phyloP scores from a whole-genome alignment of 1,140 invertebrate genomes.

The Drosophila nigromelanica region DNA sequence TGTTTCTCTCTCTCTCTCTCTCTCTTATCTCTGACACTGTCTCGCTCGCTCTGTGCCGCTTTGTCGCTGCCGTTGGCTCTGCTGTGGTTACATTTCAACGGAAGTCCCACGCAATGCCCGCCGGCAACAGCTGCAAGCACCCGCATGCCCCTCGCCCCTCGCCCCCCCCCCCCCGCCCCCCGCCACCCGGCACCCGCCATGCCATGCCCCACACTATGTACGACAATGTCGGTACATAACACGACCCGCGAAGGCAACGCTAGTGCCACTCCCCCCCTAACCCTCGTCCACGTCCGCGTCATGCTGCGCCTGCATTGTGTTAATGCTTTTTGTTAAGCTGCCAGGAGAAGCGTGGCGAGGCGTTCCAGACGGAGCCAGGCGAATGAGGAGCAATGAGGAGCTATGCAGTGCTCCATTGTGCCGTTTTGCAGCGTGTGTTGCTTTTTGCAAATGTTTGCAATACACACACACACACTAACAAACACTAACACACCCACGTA shows the following conservation, averaged over 20 bases:
- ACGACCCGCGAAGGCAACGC: constrained; percentile 58
- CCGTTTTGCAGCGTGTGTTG: constrained; percentile 79
- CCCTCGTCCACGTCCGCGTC: constrained; percentile 48
- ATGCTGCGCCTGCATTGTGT: constrained; percentile 80
- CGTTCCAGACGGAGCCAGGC: constrained; percentile 8
- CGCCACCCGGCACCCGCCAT: not conserved
- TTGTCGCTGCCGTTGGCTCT: constrained; percentile 48
- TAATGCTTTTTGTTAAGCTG: constrained; percentile 81
- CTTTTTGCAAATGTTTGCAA: constrained; percentile 79
- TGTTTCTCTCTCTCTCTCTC: constrained; percentile 41
- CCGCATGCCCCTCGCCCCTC: no score
- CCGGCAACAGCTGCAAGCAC: no score
- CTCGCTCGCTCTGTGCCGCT: constrained; percentile 41
- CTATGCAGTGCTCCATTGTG: constrained; percentile 58
- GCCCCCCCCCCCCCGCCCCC: no score
- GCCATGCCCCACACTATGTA: constrained; percentile 52
- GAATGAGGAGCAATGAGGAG: constrained; percentile 19
- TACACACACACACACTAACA: constrained; percentile 37
- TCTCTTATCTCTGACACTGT: constrained; percentile 11
- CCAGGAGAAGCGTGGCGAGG: constrained; percentile 43
- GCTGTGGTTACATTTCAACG: no score
- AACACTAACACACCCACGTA: constrained; percentile 32
- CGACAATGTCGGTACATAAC: constrained; percentile 79
- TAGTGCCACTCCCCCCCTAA: constrained; percentile 5
- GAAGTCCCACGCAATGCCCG: no score